Base-by-base conservation (phyloP, 2,797 vertebrate genomes). In the Eurystomus glaucurus region DNA sequence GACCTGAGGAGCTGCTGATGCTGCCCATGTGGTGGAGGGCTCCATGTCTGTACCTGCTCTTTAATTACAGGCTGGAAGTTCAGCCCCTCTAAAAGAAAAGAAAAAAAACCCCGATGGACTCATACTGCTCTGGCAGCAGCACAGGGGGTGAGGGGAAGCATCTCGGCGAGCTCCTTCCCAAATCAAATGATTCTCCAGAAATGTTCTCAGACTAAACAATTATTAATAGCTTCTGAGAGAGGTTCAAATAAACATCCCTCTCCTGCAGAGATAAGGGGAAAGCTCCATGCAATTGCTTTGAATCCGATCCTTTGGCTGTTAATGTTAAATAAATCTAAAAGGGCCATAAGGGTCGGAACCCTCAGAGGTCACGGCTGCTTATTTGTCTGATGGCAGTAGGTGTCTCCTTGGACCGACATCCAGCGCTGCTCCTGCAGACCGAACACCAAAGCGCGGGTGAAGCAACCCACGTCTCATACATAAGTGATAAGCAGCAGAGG, bases 181-280 rank as follows among this genome's bases (percentile, higher is more conserved):
- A 89, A 60, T 75, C 82, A 74, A 91, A 52, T 19, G 37, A 31
- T 90, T 92, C 87, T 88, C 80, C 92, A 95, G 86, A 81, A 97
- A 89, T 39, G 74, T 90, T 89, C 96, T 92, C 94, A 97, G 97
- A 97, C 97, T 97, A 97, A 97, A 97, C 96, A 97, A 72, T 97
- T 97, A 95, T 95, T 96, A 91, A 94, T 90, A 90, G 89, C 91
- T 92, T 81, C 83, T 90, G 93, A 84, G 85, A 94, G 93, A 87
- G 92, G 85, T 80, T 97, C 94, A 97, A 95, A 93, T 95, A 96
- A 95, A 93, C 91, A 92, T 90, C 89, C 61, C 81, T 82, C 90
- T 95, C 96, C 97, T 66, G 97, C 96, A 76, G 96, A 96, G 97
- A 96, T 68, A 81, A 85, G 92, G 95, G 85, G 86, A 43, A 52